A percentile compares a stretch with the other conserved stretches of the same genome.
Evolutionary conservation across 2,888 invertebrate species (phyloP).

Genomic region (Ditula angustiorana): DNA sequence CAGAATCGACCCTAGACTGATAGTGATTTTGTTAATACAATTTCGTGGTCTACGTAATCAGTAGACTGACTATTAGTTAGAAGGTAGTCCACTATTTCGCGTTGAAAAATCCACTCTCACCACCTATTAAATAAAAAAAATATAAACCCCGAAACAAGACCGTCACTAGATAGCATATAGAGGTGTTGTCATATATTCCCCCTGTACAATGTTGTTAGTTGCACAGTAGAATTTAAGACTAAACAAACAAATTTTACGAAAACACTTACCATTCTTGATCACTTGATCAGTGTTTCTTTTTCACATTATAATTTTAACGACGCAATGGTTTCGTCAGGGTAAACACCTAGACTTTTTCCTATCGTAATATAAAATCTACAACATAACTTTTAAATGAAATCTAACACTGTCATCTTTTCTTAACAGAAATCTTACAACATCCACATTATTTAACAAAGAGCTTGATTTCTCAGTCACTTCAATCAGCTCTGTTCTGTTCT

Average conservation of each 20-base stretch:
- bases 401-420: not conserved
- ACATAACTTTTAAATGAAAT: conserved; percentile 2
- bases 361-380: not conserved
- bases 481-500: no score
- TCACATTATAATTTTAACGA: conserved; percentile 62
- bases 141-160: not conserved
- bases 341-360: not conserved
- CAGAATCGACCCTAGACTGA: no score
- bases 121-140: not conserved
- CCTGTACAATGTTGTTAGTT: not conserved
- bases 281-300: conserved; percentile 59
- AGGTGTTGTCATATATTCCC: no score
- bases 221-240: not conserved
- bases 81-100: not conserved
- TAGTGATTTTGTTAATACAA: no score
- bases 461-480: no score
- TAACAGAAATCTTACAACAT: not conserved
- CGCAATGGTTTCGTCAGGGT: conserved; percentile 15
- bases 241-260: conserved; percentile 38
- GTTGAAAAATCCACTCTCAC: not conserved
- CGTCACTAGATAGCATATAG: no score
- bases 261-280: conserved; percentile 64
- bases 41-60: no score
- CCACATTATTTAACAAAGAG: conserved; percentile 29
- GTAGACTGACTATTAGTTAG: no score